phyloP scores from a whole-genome alignment of 1,140 invertebrate genomes.

The Bacillus rossius region DNA sequence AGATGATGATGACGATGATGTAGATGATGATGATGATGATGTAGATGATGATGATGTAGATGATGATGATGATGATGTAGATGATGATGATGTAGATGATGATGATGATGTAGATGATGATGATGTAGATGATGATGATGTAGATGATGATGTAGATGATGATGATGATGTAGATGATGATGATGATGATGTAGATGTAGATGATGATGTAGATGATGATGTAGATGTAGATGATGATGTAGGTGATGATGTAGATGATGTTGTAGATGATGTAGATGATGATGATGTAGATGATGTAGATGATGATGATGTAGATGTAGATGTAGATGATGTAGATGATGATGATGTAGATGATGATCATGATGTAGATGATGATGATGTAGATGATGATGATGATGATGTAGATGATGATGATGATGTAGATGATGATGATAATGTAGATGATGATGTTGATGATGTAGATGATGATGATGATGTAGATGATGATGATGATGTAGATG shows the following conservation, averaged over 20 bases:
- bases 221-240: neutral
- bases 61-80: neutral
- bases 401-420: neutral
- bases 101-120: neutral
- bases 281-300: neutral
- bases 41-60: slow-evolving; percentile 2
- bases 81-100: neutral
- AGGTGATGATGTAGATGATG: slow-evolving; percentile 3
- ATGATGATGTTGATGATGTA: neutral
- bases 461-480: no score
- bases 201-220: neutral
- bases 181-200: neutral
- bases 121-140: slow-evolving; percentile 2
- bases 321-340: neutral
- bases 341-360: slow-evolving; percentile 4
- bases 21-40: neutral
- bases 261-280: neutral
- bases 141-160: neutral
- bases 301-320: neutral
- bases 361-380: neutral
- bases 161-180: neutral
- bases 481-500: neutral
- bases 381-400: slow-evolving; percentile 1
- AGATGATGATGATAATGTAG: neutral
- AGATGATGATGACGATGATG: slow-evolving; percentile 4